Conservation (phyloP, 2,888 invertebrate genomes). For the Oconnorella tubifera region DNA sequence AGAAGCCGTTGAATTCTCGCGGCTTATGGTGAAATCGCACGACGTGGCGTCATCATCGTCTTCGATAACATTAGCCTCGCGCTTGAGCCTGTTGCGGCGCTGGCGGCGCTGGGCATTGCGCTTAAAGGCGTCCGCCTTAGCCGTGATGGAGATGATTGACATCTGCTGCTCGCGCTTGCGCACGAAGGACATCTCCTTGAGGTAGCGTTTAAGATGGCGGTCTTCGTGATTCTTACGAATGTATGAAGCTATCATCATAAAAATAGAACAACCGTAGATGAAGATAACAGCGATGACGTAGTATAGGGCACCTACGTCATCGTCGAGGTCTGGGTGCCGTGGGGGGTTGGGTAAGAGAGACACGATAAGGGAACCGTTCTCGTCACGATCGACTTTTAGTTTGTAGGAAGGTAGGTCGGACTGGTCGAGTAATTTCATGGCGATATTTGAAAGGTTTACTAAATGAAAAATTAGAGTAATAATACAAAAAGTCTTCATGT, state of each 20-base stretch:
- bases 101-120: slow-evolving; percentile 5
- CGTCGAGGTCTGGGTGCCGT: too few relatives aligned
- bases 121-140: slow-evolving; percentile 23
- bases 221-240: slow-evolving; percentile 53
- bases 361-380: not conserved
- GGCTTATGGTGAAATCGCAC: too few relatives aligned
- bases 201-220: slow-evolving; percentile 46
- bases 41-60: slow-evolving; percentile 1
- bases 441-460: too few relatives aligned
- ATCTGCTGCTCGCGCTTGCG: slow-evolving; percentile 33
- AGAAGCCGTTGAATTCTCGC: too few relatives aligned
- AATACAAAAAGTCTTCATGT: too few relatives aligned
- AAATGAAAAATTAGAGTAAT: too few relatives aligned
- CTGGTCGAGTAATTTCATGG: too few relatives aligned
- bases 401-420: not conserved
- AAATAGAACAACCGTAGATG: slow-evolving; percentile 52
- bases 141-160: slow-evolving; percentile 29
- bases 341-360: not conserved
- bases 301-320: slow-evolving; percentile 51
- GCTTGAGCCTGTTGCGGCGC: too few relatives aligned
- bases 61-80: not conserved
- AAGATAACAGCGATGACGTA: slow-evolving; percentile 55
- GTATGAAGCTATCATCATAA: slow-evolving; percentile 55
- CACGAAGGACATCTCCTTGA: slow-evolving; percentile 41
- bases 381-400: not conserved